A percentile compares a stretch with the other conserved stretches of the same genome.
Evolutionary conservation across 2,888 invertebrate genomes (phyloP).

Genomic region (Eristalis arbustorum): DNA sequence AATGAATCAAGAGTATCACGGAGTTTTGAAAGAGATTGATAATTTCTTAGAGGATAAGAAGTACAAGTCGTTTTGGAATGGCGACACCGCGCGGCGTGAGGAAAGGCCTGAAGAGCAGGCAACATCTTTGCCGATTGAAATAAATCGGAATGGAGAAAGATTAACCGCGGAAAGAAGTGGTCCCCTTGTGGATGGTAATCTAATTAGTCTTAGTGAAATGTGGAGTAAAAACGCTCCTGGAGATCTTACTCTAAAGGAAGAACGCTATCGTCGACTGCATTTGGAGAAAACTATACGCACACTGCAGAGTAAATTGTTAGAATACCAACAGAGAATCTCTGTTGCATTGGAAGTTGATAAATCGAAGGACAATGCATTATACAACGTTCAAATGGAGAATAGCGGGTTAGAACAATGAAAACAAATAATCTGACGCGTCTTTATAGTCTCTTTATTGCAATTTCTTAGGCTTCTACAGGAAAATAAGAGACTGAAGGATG

Average conservation of each 20-base stretch:
- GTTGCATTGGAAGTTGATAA: constrained; percentile 89
- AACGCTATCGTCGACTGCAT: constrained; percentile 88
- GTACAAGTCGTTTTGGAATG: constrained; percentile 63
- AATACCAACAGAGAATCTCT: constrained; percentile 89
- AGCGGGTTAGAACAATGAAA: constrained; percentile 78
- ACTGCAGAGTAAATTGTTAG: constrained; percentile 86
- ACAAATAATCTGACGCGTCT: background rate
- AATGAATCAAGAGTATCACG: constrained; percentile 63
- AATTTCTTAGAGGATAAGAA: constrained; percentile 75
- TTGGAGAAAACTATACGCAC: constrained; percentile 87
- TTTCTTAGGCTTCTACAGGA: constrained; percentile 73
- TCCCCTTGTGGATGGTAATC: constrained; percentile 68
- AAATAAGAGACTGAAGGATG: constrained; percentile 73
- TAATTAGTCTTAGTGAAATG: constrained; percentile 79
- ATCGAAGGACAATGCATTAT: constrained; percentile 86
- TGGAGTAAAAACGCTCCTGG: constrained; percentile 78
- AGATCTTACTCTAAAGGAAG: constrained; percentile 85
- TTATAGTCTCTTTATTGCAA: background rate
- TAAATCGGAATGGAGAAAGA: constrained; percentile 50
- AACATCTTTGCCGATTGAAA: constrained; percentile 73
- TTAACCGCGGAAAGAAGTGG: constrained; percentile 4
- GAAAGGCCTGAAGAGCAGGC: constrained; percentile 63
- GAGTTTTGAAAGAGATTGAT: constrained; percentile 77
- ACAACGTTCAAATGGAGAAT: constrained; percentile 85
- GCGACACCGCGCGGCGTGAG: constrained; percentile 8